A percentile compares a stretch with the other conserved stretches of the same genome.
phyloP scores from a whole-genome alignment of 2,113 vertebrate genomes.

The Salvelinus alpinus region DNA sequence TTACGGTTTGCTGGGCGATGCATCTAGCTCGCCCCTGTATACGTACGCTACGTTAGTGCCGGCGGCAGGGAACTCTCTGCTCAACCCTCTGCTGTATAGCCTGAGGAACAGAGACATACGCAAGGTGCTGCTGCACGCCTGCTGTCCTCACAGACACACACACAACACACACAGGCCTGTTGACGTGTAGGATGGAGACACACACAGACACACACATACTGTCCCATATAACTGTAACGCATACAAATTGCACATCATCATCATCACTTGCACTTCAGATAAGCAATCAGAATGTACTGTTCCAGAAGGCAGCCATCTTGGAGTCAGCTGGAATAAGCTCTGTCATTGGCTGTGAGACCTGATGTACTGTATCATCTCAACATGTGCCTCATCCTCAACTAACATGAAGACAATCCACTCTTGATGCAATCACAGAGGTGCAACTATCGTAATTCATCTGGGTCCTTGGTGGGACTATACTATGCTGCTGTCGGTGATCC shows the following conservation, averaged over 20 bases:
- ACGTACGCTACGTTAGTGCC: constrained; percentile 88
- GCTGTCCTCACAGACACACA: constrained; percentile 76
- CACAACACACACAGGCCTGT: constrained; percentile 82
- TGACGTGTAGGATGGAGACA: constrained; percentile 78
- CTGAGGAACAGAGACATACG: constrained; percentile 93
- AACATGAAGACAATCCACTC: constrained; percentile 46
- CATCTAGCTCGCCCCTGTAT: constrained; percentile 79
- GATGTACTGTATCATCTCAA: constrained; percentile 52
- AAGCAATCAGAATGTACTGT: constrained; percentile 60
- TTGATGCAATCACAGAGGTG: constrained; percentile 50
- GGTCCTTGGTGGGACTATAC: constrained; percentile 12
- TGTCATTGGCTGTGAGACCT: constrained; percentile 24
- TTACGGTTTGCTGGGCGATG: constrained; percentile 86
- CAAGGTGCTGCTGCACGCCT: constrained; percentile 84
- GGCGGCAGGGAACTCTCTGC: constrained; percentile 88
- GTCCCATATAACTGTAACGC: constrained; percentile 6
- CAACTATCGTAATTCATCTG: constrained; percentile 11
- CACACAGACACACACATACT: constrained; percentile 21
- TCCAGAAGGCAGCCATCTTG: constrained; percentile 33
- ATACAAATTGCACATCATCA: constrained; percentile 30
- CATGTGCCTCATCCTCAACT: constrained; percentile 64
- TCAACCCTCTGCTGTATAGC: constrained; percentile 93
- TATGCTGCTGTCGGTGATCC: constrained; percentile 37
- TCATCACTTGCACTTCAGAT: constrained; percentile 25
- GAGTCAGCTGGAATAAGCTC: constrained; percentile 10